Evolutionary conservation across 2,113 vertebrate species (phyloP).

Genomic region (Leucopsar rothschildi): DNA sequence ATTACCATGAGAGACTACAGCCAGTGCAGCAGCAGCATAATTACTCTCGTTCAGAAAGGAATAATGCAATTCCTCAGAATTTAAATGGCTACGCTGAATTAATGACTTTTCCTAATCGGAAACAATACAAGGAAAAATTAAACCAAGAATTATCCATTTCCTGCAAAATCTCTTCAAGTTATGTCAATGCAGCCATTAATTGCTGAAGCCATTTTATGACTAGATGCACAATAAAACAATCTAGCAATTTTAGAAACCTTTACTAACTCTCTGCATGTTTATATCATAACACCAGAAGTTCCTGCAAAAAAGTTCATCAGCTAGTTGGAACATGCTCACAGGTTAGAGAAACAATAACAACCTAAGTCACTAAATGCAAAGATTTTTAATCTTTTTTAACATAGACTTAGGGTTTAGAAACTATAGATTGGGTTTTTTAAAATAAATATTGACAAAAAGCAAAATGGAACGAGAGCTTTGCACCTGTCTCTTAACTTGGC

Average conservation of each 20-base stretch:
- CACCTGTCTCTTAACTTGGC: background rate
- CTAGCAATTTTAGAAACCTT: background rate
- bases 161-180: background rate
- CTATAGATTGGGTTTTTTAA: background rate
- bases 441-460: background rate
- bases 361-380: background rate
- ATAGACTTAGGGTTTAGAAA: background rate
- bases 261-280: background rate
- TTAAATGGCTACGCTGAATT: conserved; percentile 13
- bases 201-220: background rate
- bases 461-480: background rate
- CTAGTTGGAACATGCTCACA: background rate
- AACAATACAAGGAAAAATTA: conserved; percentile 12
- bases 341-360: background rate
- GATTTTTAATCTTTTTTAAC: background rate
- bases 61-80: background rate
- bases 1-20: background rate
- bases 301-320: background rate
- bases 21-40: background rate
- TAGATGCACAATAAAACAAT: background rate
- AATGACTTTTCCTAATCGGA: conserved; percentile 9
- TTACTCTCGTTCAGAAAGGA: background rate
- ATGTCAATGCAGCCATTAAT: background rate
- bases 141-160: background rate
- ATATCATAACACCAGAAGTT: background rate